Evolutionary conservation across 2,797 vertebrate genomes (phyloP), one percentile per base, ranked within the genome.

Genomic region (Halcyon leucocephala): DNA sequence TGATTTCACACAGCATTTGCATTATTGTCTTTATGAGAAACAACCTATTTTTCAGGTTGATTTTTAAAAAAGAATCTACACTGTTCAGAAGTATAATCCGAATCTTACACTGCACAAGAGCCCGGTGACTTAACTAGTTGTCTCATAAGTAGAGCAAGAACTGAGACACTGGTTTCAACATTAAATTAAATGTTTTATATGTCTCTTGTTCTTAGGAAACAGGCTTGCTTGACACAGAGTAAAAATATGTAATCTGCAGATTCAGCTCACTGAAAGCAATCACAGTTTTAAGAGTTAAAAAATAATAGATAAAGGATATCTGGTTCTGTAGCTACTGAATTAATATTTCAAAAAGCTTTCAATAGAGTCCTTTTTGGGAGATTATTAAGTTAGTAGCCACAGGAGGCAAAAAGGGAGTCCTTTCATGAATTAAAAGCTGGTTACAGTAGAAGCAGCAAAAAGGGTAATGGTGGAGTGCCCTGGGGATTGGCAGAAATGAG

Each of bases 361-460:
- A 82, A 67, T n/a, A 82, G 44, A 92, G 76, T 78, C 12, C 18
- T 70, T 90, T 87, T 46, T n/a, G 64, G 44, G 26, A 71, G 44
- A 73, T 93, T 86, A 93, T 93, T 94, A 95, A 90, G 58, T 90
- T 93, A 79, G 80, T 82, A 96, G 62, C 86, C 79, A 93, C 86
- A 87, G 71, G 58, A 95, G 71, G 58, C 67, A 90, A 92, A 92
- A 91, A 90, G 55, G 14, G 92, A 88, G 67, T 88, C 69, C 79
- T 92, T 93, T 88, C 66, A 76, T 72, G 67, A 93, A 90, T 95
- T 93, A 93, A 95, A 95, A 95, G 76, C 86, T 85, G 35, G 76
- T 67, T 93, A 84, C 26, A 82, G 80, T 41, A 88, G 71, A 89
- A 79, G 39, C 24, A 93, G 52, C n/a, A 90, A 76, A 82, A 78